Percentiles rank a stretch among this genome's conserved stretches.
Conservation (phyloP, 2,113 vertebrate genomes). For the Paramormyrops kingsleyae region DNA sequence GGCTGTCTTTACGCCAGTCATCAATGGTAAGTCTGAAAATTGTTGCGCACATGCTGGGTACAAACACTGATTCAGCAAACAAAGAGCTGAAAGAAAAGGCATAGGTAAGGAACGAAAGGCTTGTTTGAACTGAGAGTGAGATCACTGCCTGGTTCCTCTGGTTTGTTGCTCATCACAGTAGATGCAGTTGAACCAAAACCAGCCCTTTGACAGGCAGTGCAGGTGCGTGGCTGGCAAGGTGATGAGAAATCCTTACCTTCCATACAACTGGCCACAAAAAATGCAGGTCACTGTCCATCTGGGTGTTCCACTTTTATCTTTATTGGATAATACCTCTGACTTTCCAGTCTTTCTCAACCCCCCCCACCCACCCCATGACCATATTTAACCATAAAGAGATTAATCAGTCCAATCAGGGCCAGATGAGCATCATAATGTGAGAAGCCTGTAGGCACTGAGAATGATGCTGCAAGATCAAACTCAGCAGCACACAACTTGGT, state of each 20-base stretch:
- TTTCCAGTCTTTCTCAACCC: not conserved
- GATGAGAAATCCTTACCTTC: not conserved
- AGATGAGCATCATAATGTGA: not conserved
- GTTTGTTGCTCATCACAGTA: not conserved
- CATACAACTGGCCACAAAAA: not conserved
- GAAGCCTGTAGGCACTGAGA: not conserved
- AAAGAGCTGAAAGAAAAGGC: not conserved
- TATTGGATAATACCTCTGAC: not conserved
- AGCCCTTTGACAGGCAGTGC: not conserved
- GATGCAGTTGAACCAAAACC: not conserved
- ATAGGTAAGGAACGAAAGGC: not conserved
- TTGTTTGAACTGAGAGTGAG: not conserved
- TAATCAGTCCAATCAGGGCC: not conserved
- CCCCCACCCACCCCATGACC: not conserved
- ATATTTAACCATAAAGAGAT: not conserved
- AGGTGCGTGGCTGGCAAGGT: not conserved
- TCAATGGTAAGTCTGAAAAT: slow-evolving; percentile 71
- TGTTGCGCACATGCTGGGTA: not conserved
- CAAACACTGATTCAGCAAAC: not conserved
- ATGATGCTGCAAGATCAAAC: not conserved
- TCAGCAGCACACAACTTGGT: not conserved
- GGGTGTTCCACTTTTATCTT: not conserved
- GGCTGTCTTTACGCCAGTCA: slow-evolving; percentile 83
- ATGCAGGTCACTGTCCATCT: not conserved
- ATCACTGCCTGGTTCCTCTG: not conserved